phyloP scores from a whole-genome alignment of 1,140 invertebrate genomes.

The Scylla paramamosain region DNA sequence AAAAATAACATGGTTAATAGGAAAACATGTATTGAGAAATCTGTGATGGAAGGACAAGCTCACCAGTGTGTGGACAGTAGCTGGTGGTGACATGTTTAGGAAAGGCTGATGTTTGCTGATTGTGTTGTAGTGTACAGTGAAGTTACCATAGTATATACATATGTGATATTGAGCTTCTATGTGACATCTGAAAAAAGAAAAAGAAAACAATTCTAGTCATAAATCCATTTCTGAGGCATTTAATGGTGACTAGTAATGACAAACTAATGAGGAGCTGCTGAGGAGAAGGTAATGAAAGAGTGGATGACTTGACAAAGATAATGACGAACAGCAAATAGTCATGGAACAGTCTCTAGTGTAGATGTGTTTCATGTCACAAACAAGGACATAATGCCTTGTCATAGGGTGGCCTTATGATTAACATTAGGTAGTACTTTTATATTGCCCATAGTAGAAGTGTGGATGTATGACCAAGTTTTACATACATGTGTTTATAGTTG shows the following conservation, averaged over 20 bases:
- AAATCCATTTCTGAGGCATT: conserved; percentile 49
- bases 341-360: conserved; percentile 15
- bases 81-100: background rate
- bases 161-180: conserved; percentile 27
- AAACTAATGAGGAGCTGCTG: background rate
- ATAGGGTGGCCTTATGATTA: conserved; percentile 72
- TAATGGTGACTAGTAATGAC: conserved; percentile 54
- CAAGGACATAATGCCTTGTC: conserved; percentile 72
- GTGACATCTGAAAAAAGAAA: background rate
- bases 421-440: conserved; percentile 68
- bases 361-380: conserved; percentile 70
- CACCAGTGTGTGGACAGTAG: background rate
- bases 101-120: background rate
- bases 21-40: background rate
- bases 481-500: background rate
- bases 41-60: background rate
- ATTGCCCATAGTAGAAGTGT: conserved; percentile 60
- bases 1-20: background rate
- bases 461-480: conserved; percentile 23
- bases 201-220: conserved; percentile 50
- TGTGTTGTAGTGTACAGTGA: background rate
- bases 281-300: conserved; percentile 17
- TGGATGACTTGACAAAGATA: background rate
- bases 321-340: conserved; percentile 18
- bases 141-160: conserved; percentile 35